Conservation (phyloP, 2,113 vertebrate species). For the Rhinopomastus cyanomelas region DNA sequence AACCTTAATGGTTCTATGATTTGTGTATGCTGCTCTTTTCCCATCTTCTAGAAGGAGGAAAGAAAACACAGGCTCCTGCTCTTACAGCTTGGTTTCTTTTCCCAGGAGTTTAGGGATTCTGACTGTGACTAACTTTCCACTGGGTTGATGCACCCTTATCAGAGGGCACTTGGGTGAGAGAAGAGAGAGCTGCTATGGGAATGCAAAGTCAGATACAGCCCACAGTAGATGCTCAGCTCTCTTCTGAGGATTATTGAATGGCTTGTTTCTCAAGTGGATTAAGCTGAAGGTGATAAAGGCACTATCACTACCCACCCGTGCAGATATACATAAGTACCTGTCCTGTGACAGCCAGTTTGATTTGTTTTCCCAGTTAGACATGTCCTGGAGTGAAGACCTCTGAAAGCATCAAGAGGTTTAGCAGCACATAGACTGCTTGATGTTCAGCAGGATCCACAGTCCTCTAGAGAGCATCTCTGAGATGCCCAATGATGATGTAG, state of each 20-base stretch:
- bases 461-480: not conserved
- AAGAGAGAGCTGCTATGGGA: not conserved
- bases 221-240: not conserved
- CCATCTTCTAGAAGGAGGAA: not conserved
- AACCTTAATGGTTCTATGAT: not conserved
- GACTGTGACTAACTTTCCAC: not conserved
- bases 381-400: not conserved
- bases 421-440: not conserved
- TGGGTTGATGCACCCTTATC: not conserved
- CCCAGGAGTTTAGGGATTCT: not conserved
- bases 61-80: not conserved
- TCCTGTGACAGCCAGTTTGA: not conserved
- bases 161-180: not conserved
- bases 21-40: not conserved
- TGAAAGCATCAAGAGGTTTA: not conserved
- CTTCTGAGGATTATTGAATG: not conserved
- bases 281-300: not conserved
- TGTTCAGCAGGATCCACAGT: not conserved
- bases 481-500: not conserved
- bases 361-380: not conserved
- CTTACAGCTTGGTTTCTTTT: not conserved
- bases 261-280: not conserved
- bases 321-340: not conserved
- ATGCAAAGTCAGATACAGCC: not conserved
- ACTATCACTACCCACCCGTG: not conserved